Evolutionary conservation across 2,797 vertebrate genomes (phyloP).

Genomic region (Poecilia gillii): DNA sequence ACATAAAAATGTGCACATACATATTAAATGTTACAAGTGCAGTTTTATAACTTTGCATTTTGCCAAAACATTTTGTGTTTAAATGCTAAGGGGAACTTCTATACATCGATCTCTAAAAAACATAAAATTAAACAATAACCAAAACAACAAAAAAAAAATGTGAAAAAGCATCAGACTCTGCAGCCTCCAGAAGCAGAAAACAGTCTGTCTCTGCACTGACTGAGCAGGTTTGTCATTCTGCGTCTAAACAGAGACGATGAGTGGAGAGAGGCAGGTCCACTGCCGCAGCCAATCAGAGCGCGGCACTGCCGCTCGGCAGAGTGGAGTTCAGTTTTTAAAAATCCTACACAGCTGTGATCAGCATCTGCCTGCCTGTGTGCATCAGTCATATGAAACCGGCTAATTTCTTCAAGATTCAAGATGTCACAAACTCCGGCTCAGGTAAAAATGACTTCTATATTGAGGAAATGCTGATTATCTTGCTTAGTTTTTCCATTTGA

Average conservation of each 20-base stretch:
- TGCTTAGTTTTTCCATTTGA: not conserved
- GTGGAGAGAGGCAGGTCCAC: conserved; percentile 50
- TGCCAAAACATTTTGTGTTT: not conserved
- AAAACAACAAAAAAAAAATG: not conserved
- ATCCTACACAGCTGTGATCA: conserved; percentile 36
- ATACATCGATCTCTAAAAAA: not conserved
- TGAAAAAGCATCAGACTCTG: no score
- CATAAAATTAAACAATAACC: not conserved
- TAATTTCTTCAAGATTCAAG: not conserved
- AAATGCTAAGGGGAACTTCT: not conserved
- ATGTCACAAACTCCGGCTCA: not conserved
- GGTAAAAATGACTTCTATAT: not conserved
- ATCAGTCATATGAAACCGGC: conserved; percentile 9
- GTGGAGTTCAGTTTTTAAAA: conserved; percentile 57
- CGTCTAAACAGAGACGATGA: conserved; percentile 24
- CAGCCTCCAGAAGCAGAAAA: not conserved
- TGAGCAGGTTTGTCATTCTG: conserved; percentile 9
- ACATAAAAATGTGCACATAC: no score
- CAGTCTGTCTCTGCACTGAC: not conserved
- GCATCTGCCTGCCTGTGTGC: conserved; percentile 27
- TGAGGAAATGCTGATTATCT: not conserved
- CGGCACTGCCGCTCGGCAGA: conserved; percentile 15
- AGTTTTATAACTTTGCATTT: not conserved
- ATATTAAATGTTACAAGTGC: not conserved
- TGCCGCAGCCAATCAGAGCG: conserved; percentile 68